Evolutionary conservation across 2,888 invertebrate species (phyloP), one percentile per base, ranked within the genome.

Genomic region (Harpalus rufipes): DNA sequence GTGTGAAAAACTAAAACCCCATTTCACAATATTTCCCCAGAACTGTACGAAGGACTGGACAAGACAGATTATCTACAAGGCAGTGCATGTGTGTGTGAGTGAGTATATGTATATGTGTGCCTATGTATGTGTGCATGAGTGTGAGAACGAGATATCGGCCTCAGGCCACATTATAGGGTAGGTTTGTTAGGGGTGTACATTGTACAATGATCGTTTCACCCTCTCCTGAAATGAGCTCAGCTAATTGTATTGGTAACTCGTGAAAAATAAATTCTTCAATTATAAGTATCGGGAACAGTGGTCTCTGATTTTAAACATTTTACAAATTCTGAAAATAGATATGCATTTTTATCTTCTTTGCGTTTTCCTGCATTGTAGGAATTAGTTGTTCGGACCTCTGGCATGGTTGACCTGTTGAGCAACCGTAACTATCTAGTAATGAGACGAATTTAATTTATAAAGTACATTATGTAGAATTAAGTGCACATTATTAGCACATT

Each of bases 41-140:
- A 58, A 58, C 78, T 78, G 78, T 78, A 78, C 78, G 78, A 78
- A 78, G 51, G 78, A 78, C 78, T 78, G 78, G 78, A 78, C 78
- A 78, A 78, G 78, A 78, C 78, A 78, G 78, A 78, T 78, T 78
- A 78, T 78, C 58, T 78, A 56, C 58, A 58, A n/a, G 76, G 25
- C 56, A 0, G 8, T 74, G 51, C 58, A 8, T 21, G 58, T 78
- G 32, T 74, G 32, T 65, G 44, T 41, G 32, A 32, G 32, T 32
- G 32, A 5, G 12, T 25, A n/a, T 65, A 18, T 41, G 14, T 74
- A 16, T 78, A 2, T 21, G 58, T 78, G 32, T 74, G 51, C 6
- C 32, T 32, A 5, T 25, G 32, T 25, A 14, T 41, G 72, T 16
- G 63, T 63, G 32, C 63, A 63, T 32, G 81, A 41, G 32, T 78